These are phyloP conservation scores for Poeciliopsis turrubarensis DNA, from an alignment of 2,113 vertebrate genomes.

Conservation along the genomic window DNA sequence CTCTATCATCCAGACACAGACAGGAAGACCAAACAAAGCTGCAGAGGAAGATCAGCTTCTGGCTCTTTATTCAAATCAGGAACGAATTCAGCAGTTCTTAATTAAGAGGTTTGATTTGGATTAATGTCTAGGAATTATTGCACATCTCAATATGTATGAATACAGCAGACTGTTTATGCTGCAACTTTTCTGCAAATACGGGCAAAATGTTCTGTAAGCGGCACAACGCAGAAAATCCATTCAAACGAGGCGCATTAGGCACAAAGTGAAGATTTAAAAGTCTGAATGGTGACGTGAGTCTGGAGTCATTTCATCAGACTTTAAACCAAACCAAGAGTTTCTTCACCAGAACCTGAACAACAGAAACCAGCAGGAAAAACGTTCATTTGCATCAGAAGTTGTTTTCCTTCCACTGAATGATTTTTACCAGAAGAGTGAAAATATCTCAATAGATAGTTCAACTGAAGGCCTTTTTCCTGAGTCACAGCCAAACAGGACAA, in stretches of 20 bases:
- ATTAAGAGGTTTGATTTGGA: not conserved
- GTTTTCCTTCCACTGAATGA: too few relatives aligned
- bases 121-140: not conserved
- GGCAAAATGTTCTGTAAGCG: not conserved
- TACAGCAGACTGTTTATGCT: not conserved
- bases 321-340: not conserved
- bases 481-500: too few relatives aligned
- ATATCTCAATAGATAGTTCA: too few relatives aligned
- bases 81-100: slow-evolving; percentile 5
- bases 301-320: not conserved
- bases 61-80: not conserved
- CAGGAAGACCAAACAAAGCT: not conserved
- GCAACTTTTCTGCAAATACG: not conserved
- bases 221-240: not conserved
- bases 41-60: not conserved
- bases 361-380: not conserved
- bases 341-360: not conserved
- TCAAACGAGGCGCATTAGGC: not conserved
- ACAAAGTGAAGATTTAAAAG: not conserved
- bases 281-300: not conserved
- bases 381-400: too few relatives aligned
- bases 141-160: not conserved
- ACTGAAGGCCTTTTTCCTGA: too few relatives aligned
- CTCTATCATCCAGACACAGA: slow-evolving; percentile 13
- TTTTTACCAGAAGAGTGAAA: too few relatives aligned